phyloP scores from a whole-genome alignment of 2,113 vertebrate genomes.

The Pelobates fuscus region DNA sequence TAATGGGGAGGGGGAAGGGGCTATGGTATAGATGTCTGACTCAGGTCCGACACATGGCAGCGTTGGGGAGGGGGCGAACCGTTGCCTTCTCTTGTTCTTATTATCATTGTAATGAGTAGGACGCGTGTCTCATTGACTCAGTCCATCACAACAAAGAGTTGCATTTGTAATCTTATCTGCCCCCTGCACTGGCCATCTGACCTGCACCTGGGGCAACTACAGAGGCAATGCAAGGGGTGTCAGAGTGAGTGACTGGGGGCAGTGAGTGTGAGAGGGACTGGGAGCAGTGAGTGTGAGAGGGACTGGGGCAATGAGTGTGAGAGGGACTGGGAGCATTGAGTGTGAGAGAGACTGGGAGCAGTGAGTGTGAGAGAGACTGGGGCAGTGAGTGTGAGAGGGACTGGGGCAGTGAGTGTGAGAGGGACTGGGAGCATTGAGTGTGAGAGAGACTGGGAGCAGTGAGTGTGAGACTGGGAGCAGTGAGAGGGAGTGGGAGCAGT shows the following conservation, averaged over 20 bases:
- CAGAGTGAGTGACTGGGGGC: no score
- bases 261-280: neutral
- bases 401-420: no score
- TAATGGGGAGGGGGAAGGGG: neutral
- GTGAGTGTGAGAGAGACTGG: no score
- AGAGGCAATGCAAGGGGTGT: neutral
- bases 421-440: no score
- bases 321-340: no score
- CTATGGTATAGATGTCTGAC: slow-evolving; percentile 28
- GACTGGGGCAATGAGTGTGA: no score
- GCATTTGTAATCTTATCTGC: slow-evolving; percentile 17
- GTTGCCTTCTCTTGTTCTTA: slow-evolving; percentile 30
- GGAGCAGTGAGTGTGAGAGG: no score
- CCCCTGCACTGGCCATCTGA: slow-evolving; percentile 17
- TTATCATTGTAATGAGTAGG: slow-evolving; percentile 43
- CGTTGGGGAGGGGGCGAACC: slow-evolving; percentile 37
- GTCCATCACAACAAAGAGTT: slow-evolving; percentile 32
- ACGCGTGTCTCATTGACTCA: slow-evolving; percentile 40
- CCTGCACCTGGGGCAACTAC: slow-evolving; percentile 16
- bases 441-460: no score
- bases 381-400: no score
- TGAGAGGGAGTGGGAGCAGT: no score
- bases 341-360: no score
- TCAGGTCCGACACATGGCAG: slow-evolving; percentile 36
- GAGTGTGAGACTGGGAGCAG: no score